A percentile compares a stretch with the other conserved stretches of the same genome.
Conservation (phyloP, 2,113 vertebrate species). For the Hippocampus comes region DNA sequence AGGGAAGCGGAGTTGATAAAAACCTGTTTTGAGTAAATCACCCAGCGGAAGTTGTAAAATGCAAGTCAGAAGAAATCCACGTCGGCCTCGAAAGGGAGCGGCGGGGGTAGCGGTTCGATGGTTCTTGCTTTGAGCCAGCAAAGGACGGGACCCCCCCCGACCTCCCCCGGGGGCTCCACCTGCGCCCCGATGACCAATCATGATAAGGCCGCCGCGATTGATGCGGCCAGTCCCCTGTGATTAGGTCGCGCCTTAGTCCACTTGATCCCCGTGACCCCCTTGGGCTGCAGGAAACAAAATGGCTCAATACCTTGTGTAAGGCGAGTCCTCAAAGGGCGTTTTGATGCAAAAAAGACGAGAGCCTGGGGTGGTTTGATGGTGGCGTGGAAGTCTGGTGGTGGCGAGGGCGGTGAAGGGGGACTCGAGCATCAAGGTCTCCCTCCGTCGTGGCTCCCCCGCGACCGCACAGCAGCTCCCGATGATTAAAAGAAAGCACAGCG, state of each 20-base stretch:
- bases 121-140: not conserved
- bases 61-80: not conserved
- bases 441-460: conserved; percentile 10
- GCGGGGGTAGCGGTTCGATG: conserved; percentile 48
- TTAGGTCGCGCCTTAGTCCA: conserved; percentile 69
- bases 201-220: conserved; percentile 55
- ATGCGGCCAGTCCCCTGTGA: conserved; percentile 62
- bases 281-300: conserved; percentile 61
- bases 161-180: not conserved
- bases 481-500: conserved; percentile 23
- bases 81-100: not conserved
- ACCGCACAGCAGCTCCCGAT: conserved; percentile 21
- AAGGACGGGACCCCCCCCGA: not conserved
- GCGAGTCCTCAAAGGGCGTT: conserved; percentile 44
- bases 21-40: no score
- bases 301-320: conserved; percentile 50
- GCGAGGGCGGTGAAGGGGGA: conserved; percentile 22
- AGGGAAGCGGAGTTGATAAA: no score
- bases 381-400: conserved; percentile 17
- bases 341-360: conserved; percentile 44
- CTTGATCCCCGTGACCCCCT: conserved; percentile 62
- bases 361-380: conserved; percentile 43
- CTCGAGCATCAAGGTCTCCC: conserved; percentile 57
- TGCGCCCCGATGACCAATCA: conserved; percentile 52
- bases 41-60: no score